Base-by-base conservation (phyloP, 1,140 invertebrate genomes). In the Onthophagus taurus region DNA sequence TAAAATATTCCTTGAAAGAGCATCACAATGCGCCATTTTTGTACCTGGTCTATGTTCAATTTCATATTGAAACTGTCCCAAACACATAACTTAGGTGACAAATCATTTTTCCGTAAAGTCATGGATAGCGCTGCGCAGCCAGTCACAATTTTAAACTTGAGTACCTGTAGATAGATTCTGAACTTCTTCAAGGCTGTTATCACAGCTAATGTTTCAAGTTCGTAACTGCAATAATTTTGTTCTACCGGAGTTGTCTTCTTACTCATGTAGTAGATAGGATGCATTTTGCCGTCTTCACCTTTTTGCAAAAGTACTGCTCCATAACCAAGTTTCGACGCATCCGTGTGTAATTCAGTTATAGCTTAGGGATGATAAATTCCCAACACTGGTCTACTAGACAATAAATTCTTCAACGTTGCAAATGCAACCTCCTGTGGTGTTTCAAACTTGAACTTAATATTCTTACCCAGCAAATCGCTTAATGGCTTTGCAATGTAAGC, bases 151-250 rank as follows among this genome's bases (percentile, higher is more conserved):
- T 68, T 64, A 49, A 72, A 71, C 5, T 61, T 42, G 35, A 55
- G 66, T 12, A 65, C 65, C 12, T 67, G 50, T 19, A 77, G 49
- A 54, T 72, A 77, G 11, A 61, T 47, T 45, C 64, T 33, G 48
- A 72, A 75, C 37, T 71, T 66, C 37, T 68, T 59, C 3, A 76
- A 51, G 1, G 67, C 67, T 54, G 60, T 60, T 4, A 72, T 56
- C 8, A 75, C 64, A 0, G 71, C 69, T 20, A 76, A 49, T 18
- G 63, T 63, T 57, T 76, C 69, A 35, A 69, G 49, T 50, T 75
- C 64, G 39, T 68, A 70, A 38, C 59, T 66, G 4, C 48, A 52
- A 42, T 69, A 74, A 26, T 57, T 58, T 37, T 48, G 26, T 51
- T 65, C 44, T 11, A 47, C 33, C n/a, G 31, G 17, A 6, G 48